These are phyloP conservation scores for Conops quadrifasciatus DNA, from an alignment of 2,888 invertebrate species.

Conservation along the genomic window DNA sequence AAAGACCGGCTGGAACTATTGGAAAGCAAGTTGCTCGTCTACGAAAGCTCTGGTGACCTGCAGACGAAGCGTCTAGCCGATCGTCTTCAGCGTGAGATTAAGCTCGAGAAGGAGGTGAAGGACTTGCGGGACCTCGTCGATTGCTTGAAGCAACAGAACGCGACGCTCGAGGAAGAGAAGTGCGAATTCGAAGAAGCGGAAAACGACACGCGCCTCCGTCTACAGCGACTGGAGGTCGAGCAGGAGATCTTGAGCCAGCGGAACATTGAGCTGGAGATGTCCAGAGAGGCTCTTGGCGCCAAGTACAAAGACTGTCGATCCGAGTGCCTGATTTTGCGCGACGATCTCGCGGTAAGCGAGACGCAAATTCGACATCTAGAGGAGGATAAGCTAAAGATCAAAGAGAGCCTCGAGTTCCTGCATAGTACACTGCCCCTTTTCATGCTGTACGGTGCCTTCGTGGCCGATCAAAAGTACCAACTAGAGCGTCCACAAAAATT, in stretches of 20 bases:
- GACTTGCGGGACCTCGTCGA: constrained; percentile 67
- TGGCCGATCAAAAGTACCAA: constrained; percentile 33
- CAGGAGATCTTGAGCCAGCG: constrained; percentile 68
- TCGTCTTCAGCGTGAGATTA: constrained; percentile 72
- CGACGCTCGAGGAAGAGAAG: constrained; percentile 74
- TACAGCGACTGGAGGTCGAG: constrained; percentile 71
- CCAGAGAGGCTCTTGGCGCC: constrained; percentile 70
- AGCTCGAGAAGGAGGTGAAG: constrained; percentile 67
- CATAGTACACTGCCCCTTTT: constrained; percentile 55
- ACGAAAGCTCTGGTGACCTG: constrained; percentile 73
- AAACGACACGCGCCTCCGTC: constrained; percentile 71
- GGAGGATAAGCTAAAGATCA: constrained; percentile 60
- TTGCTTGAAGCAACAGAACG: constrained; percentile 72
- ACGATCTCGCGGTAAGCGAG: constrained; percentile 59
- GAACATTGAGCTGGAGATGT: constrained; percentile 68
- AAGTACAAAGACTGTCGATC: constrained; percentile 67
- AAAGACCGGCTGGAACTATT: constrained; percentile 73
- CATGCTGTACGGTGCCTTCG: constrained; percentile 49
- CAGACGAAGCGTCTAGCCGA: constrained; percentile 71
- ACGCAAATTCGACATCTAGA: constrained; percentile 59
- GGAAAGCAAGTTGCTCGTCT: constrained; percentile 73
- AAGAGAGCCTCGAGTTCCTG: constrained; percentile 56
- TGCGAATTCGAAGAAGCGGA: constrained; percentile 80
- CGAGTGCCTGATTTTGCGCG: constrained; percentile 59
- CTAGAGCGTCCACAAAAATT: constrained; percentile 28